These are phyloP conservation scores for Criorhina ranunculi DNA, from an alignment of 2,888 invertebrate genomes.

Conservation along the genomic window DNA sequence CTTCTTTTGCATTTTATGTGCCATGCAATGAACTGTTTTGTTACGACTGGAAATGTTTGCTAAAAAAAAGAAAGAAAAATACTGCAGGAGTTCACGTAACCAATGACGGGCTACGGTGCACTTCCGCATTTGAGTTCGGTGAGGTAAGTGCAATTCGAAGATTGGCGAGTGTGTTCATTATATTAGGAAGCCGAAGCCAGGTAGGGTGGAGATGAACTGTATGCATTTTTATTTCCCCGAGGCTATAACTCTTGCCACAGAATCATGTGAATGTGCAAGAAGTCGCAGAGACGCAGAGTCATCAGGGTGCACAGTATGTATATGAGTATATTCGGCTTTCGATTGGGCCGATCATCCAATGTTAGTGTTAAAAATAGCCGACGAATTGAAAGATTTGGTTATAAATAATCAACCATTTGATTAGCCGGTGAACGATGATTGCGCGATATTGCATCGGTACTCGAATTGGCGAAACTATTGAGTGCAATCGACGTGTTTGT, in stretches of 20 bases:
- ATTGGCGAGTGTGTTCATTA: constrained; percentile 67
- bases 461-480: constrained; percentile 58
- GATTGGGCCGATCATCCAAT: constrained; percentile 69
- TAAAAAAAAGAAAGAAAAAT: constrained; percentile 34
- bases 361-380: constrained; percentile 58
- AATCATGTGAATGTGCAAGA: constrained; percentile 51
- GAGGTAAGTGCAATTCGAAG: constrained; percentile 68
- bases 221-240: constrained; percentile 62
- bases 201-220: constrained; percentile 59
- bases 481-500: constrained; percentile 61
- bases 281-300: constrained; percentile 46
- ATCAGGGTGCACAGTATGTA: constrained; percentile 56
- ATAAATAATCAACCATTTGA: constrained; percentile 76
- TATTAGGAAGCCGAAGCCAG: constrained; percentile 56
- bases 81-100: constrained; percentile 73
- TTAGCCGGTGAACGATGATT: constrained; percentile 65
- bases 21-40: constrained; percentile 72
- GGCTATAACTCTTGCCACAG: constrained; percentile 27
- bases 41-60: constrained; percentile 63
- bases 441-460: constrained; percentile 37
- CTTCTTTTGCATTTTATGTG: constrained; percentile 64
- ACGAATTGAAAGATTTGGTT: constrained; percentile 75
- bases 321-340: constrained; percentile 37
- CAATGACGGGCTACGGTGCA: constrained; percentile 60
- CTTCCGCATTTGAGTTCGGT: constrained; percentile 74